Evolutionary conservation across 1,140 invertebrate genomes (phyloP).

Genomic region (Halyomorpha halys): DNA sequence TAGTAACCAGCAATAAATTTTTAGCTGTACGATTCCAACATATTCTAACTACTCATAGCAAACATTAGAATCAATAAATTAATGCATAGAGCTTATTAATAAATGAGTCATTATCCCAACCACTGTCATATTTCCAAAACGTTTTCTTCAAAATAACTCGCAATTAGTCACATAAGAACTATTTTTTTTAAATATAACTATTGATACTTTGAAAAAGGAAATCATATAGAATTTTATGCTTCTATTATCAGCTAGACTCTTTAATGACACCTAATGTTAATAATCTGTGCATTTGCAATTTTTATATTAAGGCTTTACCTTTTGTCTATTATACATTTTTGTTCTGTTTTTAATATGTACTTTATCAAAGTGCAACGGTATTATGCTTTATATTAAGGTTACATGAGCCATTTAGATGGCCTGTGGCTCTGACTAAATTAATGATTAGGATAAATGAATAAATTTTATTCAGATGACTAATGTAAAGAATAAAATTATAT

Average conservation of each 20-base stretch:
- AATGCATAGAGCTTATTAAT: too few species aligned
- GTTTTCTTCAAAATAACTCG: not conserved
- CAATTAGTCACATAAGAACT: not conserved
- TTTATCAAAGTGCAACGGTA: slow-evolving; percentile 23
- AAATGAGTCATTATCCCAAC: not conserved
- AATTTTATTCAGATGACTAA: slow-evolving; percentile 3
- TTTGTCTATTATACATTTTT: not conserved
- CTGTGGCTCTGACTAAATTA: not conserved
- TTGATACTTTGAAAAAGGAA: not conserved
- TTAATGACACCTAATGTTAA: not conserved
- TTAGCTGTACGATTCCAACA: not conserved
- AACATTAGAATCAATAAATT: not conserved
- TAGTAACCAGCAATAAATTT: not conserved
- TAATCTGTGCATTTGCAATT: not conserved
- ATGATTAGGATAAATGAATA: not conserved
- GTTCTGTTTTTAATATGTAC: slow-evolving; percentile 20
- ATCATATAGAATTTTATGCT: not conserved
- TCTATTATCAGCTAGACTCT: slow-evolving; percentile 3
- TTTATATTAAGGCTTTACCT: slow-evolving; percentile 4
- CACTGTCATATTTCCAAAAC: not conserved
- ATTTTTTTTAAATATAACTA: not conserved
- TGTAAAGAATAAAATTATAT: too few species aligned
- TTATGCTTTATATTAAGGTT: slow-evolving; percentile 23
- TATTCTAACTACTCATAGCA: not conserved
- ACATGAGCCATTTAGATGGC: slow-evolving; percentile 8